phyloP scores from a whole-genome alignment of 2,797 vertebrate species.

The Pseudochirops cupreus region DNA sequence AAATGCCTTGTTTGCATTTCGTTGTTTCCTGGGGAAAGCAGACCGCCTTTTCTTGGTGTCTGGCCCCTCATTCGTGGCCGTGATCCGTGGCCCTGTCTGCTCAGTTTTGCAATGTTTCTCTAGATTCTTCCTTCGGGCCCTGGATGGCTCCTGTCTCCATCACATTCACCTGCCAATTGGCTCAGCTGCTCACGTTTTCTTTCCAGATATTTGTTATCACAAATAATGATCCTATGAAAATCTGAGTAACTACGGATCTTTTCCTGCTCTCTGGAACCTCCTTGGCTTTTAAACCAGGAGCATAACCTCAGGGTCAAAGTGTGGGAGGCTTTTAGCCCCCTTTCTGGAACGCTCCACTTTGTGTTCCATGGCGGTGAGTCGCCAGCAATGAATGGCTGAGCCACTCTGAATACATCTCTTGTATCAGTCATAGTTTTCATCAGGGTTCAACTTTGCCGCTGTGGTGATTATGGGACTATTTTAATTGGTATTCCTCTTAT shows the following conservation, averaged over 20 bases:
- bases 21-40: not conserved
- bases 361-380: not conserved
- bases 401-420: not conserved
- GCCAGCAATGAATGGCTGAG: not conserved
- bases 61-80: too few relatives aligned
- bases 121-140: not conserved
- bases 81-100: too few relatives aligned
- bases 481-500: not conserved
- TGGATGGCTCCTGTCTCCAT: not conserved
- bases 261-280: not conserved
- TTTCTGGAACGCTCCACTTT: not conserved
- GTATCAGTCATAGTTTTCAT: not conserved
- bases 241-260: not conserved
- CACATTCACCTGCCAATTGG: not conserved
- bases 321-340: not conserved
- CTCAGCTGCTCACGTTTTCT: not conserved
- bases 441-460: not conserved
- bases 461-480: not conserved
- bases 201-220: not conserved
- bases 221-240: not conserved
- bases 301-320: not conserved
- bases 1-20: not conserved
- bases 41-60: not conserved
- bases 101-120: not conserved
- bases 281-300: not conserved